These are phyloP conservation scores for Polyploca ridens DNA, from an alignment of 2,888 invertebrate genomes.

Conservation along the genomic window DNA sequence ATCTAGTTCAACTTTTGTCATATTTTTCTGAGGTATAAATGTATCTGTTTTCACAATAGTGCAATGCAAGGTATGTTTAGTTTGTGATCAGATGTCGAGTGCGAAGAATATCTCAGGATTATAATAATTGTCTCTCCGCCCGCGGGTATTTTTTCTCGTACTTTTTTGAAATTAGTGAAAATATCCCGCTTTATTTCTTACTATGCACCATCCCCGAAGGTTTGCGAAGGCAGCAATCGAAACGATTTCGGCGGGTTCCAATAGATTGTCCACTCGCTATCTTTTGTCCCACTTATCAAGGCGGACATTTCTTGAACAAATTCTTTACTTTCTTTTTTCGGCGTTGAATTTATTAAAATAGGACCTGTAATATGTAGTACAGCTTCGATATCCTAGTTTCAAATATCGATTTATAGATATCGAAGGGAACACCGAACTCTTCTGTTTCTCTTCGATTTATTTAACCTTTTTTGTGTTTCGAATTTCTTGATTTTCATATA, in stretches of 20 bases:
- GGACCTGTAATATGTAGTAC: conserved; percentile 34
- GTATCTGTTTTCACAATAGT: too few species aligned
- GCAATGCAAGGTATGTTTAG: too few species aligned
- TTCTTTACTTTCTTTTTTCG: conserved; percentile 46
- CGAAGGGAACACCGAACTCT: too few species aligned
- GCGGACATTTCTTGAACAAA: conserved; percentile 46
- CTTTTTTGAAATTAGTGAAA: neutral
- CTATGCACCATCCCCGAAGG: conserved; percentile 17
- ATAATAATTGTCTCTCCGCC: too few species aligned
- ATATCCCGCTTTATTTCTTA: neutral
- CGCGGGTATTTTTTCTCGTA: neutral
- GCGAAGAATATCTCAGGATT: too few species aligned
- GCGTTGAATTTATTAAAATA: conserved; percentile 48
- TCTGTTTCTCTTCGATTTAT: too few species aligned
- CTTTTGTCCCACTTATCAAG: conserved; percentile 51
- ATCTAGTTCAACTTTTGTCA: too few species aligned
- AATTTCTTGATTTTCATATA: neutral
- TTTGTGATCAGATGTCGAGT: too few species aligned
- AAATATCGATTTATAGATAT: too few species aligned
- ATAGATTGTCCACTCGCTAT: conserved; percentile 53
- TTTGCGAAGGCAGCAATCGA: conserved; percentile 52
- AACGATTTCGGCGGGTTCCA: conserved; percentile 43
- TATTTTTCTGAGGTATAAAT: too few species aligned
- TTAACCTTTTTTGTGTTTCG: neutral
- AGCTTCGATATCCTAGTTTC: neutral